A percentile compares a stretch with the other conserved stretches of the same genome.
These are phyloP conservation scores for Axea sp. DNA, from an alignment of 2,888 invertebrate genomes.

Conservation along the genomic window DNA sequence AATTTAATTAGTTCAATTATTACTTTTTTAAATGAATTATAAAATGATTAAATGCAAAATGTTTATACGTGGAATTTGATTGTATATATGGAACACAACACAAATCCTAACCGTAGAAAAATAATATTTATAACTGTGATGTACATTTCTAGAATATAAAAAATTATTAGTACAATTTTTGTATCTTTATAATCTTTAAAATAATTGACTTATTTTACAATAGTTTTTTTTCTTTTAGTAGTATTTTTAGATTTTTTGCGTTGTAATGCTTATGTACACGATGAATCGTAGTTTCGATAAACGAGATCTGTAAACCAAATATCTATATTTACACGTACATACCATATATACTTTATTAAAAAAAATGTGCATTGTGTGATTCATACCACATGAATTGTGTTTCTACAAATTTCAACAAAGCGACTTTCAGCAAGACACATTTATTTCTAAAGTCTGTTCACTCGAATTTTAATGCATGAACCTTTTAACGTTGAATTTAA, in stretches of 20 bases:
- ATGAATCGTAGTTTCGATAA: neutral
- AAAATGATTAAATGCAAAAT: no score
- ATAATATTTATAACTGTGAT: no score
- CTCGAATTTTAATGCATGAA: no score
- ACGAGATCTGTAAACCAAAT: constrained; percentile 19
- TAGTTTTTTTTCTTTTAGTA: constrained; percentile 5
- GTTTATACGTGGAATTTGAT: no score
- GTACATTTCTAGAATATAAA: no score
- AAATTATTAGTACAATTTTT: no score
- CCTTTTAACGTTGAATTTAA: no score
- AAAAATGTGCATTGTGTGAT: constrained; percentile 1
- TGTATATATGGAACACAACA: no score
- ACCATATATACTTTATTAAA: neutral
- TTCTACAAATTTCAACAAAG: constrained; percentile 29
- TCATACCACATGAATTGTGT: constrained; percentile 15
- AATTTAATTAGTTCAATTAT: no score
- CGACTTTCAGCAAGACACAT: constrained; percentile 1
- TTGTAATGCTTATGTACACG: neutral
- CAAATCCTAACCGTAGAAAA: no score
- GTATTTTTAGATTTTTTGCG: constrained; percentile 29
- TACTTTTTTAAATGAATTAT: no score
- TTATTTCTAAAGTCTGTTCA: no score
- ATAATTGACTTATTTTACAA: constrained; percentile 22
- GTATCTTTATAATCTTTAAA: neutral
- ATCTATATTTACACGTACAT: constrained; percentile 18